Evolutionary conservation across 2,888 invertebrate species (phyloP).

Genomic region (Ctena decussata): DNA sequence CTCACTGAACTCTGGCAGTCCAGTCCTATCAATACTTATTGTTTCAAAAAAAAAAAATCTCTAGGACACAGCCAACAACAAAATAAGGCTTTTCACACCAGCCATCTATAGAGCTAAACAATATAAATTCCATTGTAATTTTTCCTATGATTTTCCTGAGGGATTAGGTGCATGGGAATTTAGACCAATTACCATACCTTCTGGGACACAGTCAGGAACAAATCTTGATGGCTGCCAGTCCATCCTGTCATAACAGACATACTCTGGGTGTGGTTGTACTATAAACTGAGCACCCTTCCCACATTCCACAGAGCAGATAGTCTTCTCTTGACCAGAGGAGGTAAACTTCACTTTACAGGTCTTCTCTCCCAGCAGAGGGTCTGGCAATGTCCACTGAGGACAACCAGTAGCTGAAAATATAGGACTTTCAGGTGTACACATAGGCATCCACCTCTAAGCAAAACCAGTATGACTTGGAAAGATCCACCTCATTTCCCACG

Average conservation of each 20-base stretch:
- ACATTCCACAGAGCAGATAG: conserved; percentile 28
- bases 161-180: neutral
- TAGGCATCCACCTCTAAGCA: too few relatives aligned
- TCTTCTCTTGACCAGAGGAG: neutral
- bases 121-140: too few relatives aligned
- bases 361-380: conserved; percentile 22
- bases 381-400: conserved; percentile 37
- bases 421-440: too few relatives aligned
- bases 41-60: too few relatives aligned
- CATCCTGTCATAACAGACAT: conserved; percentile 67
- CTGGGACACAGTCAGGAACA: conserved; percentile 75
- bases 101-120: too few relatives aligned
- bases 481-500: too few relatives aligned
- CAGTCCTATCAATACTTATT: too few relatives aligned
- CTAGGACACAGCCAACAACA: too few relatives aligned
- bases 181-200: conserved; percentile 16
- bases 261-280: conserved; percentile 57
- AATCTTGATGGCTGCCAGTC: conserved; percentile 67
- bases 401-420: conserved; percentile 39
- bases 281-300: conserved; percentile 50
- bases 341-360: conserved; percentile 10
- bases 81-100: too few relatives aligned
- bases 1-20: too few relatives aligned
- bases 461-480: too few relatives aligned
- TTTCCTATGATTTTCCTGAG: too few relatives aligned